phyloP scores from a whole-genome alignment of 1,140 invertebrate genomes.

The Triops longicaudatus region DNA sequence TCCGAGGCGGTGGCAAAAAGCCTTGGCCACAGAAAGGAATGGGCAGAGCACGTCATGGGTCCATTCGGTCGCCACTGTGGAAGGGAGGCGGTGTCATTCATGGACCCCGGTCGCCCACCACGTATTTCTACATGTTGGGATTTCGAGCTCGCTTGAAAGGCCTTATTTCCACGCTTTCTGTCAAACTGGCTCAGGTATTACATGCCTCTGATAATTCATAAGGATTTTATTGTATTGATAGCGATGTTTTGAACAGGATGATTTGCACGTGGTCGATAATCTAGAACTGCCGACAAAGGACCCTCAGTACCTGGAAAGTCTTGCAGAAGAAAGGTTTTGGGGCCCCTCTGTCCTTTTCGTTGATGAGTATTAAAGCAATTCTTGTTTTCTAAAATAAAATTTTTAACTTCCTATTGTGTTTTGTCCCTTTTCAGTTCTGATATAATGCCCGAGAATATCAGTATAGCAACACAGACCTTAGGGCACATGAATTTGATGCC shows the following conservation, averaged over 20 bases:
- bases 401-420: constrained; percentile 25
- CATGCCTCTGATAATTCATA: background rate
- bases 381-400: background rate
- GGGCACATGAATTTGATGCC: constrained; percentile 91
- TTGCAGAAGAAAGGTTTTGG: constrained; percentile 80
- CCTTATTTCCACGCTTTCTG: constrained; percentile 68
- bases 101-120: constrained; percentile 71
- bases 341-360: constrained; percentile 91
- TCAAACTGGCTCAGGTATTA: constrained; percentile 75
- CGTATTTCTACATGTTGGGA: constrained; percentile 88
- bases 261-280: constrained; percentile 81
- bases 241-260: constrained; percentile 51
- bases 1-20: constrained; percentile 75
- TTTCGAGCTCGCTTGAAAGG: constrained; percentile 64
- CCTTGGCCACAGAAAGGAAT: constrained; percentile 93
- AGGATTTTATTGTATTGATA: background rate
- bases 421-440: constrained; percentile 67
- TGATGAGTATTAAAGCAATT: constrained; percentile 60
- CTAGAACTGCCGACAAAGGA: constrained; percentile 80
- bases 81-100: constrained; percentile 68
- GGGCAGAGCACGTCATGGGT: constrained; percentile 82
- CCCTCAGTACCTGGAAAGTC: constrained; percentile 62
- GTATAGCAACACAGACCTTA: constrained; percentile 62
- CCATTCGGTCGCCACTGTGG: constrained; percentile 78
- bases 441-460: constrained; percentile 77